Evolutionary conservation across 2,888 invertebrate genomes (phyloP).

Genomic region (Coleophora deauratella): DNA sequence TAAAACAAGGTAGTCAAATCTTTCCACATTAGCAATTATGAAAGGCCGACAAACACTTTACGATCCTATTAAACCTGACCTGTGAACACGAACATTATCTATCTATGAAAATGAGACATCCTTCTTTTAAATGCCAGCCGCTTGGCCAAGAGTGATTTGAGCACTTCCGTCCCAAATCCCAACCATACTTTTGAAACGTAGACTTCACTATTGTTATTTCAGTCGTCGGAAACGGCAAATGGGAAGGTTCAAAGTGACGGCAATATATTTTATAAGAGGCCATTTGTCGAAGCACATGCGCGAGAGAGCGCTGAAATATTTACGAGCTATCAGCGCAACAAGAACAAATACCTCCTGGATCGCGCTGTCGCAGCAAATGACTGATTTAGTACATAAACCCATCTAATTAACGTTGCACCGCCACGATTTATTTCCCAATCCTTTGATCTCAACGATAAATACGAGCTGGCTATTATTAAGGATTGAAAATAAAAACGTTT

Average conservation of each 20-base stretch:
- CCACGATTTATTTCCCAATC: constrained; percentile 25
- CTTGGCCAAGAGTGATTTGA: constrained; percentile 49
- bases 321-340: constrained; percentile 67
- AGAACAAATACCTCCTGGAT: constrained; percentile 37
- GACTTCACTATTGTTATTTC: constrained; percentile 60
- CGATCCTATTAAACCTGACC: constrained; percentile 40
- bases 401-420: constrained; percentile 41
- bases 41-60: constrained; percentile 22
- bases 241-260: constrained; percentile 57
- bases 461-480: constrained; percentile 12
- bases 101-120: constrained; percentile 21
- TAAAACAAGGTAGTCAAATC: too few species aligned
- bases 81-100: too few species aligned
- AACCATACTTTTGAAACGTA: background rate
- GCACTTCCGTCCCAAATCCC: background rate
- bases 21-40: too few species aligned
- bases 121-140: constrained; percentile 43
- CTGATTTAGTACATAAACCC: constrained; percentile 56
- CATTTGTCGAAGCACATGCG: constrained; percentile 63
- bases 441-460: constrained; percentile 32
- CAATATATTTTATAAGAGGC: constrained; percentile 59
- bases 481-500: background rate
- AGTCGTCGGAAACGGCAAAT: constrained; percentile 62
- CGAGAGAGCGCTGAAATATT: constrained; percentile 61
- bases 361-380: constrained; percentile 39